Evolutionary conservation across 2,888 invertebrate species (phyloP).

Genomic region (Platycheirus albimanus): DNA sequence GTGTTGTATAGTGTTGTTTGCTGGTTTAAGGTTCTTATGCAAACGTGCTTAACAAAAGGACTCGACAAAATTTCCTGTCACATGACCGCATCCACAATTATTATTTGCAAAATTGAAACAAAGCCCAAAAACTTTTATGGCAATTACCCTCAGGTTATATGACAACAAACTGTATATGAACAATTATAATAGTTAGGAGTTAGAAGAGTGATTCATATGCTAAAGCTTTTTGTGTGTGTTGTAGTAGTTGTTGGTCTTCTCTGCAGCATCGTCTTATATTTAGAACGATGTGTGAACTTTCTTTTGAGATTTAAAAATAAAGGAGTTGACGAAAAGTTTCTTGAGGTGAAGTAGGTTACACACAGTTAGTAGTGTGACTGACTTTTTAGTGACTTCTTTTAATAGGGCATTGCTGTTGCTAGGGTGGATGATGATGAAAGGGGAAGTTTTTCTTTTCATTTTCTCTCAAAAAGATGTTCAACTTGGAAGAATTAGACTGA

Average conservation of each 20-base stretch:
- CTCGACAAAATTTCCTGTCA: conserved; percentile 39
- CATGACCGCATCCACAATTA: conserved; percentile 70
- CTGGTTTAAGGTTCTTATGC: conserved; percentile 35
- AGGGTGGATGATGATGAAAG: not conserved
- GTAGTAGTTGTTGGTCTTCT: too few relatives aligned
- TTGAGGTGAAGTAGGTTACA: conserved; percentile 15
- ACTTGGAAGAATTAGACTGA: not conserved
- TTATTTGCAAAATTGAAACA: conserved; percentile 71
- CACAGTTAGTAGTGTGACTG: conserved; percentile 12
- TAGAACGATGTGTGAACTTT: not conserved
- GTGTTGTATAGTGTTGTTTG: too few relatives aligned
- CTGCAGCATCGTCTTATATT: not conserved
- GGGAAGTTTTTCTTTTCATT: not conserved
- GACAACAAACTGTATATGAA: not conserved
- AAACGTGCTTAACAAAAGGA: conserved; percentile 62
- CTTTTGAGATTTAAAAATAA: not conserved
- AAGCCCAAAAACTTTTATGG: conserved; percentile 46
- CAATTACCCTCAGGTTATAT: conserved; percentile 44
- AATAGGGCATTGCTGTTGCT: not conserved
- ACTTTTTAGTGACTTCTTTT: conserved; percentile 18
- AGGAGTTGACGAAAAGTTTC: conserved; percentile 2
- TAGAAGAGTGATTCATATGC: not conserved
- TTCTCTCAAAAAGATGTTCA: conserved; percentile 18
- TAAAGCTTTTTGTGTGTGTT: too few relatives aligned
- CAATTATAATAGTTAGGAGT: conserved; percentile 5